Conservation (phyloP, 2,888 invertebrate genomes). For the Drosophila subquinaria region DNA sequence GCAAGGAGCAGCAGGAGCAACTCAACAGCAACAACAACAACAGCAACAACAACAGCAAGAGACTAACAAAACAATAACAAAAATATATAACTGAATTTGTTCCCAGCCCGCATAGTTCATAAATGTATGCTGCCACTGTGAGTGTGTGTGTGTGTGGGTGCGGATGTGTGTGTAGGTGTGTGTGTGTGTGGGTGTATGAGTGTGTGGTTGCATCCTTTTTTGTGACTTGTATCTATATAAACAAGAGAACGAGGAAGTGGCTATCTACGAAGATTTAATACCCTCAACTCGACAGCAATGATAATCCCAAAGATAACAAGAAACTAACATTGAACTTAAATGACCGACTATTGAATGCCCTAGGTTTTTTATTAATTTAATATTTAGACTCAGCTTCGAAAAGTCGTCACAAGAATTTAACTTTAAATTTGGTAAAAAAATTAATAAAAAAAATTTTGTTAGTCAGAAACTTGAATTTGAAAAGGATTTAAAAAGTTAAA, state of each 20-base stretch:
- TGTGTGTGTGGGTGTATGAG: slow-evolving; percentile 7
- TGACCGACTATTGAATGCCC: neutral
- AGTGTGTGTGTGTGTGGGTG: slow-evolving; percentile 2
- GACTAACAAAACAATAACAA: slow-evolving; percentile 21
- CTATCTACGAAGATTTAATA: slow-evolving; percentile 20
- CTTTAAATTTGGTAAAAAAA: neutral
- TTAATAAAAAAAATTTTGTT: neutral
- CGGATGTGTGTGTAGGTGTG: neutral
- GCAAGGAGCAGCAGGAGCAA: slow-evolving; percentile 14
- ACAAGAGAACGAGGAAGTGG: neutral
- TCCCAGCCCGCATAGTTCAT: slow-evolving; percentile 32
- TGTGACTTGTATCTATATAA: slow-evolving; percentile 19
- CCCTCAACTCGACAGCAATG: slow-evolving; percentile 20
- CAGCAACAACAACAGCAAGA: neutral
- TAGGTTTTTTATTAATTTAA: neutral
- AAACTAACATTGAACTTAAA: neutral
- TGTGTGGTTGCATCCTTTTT: slow-evolving; percentile 28
- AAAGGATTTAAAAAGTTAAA: too few species aligned
- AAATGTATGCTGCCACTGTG: slow-evolving; percentile 19
- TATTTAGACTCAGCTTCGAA: neutral
- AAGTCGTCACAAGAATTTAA: neutral
- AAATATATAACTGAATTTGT: slow-evolving; percentile 46
- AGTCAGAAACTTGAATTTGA: neutral
- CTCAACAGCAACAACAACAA: neutral
- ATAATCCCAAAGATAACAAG: slow-evolving; percentile 11